These are phyloP conservation scores for Dysdera silvatica DNA, from an alignment of 1,140 invertebrate species.

Conservation along the genomic window DNA sequence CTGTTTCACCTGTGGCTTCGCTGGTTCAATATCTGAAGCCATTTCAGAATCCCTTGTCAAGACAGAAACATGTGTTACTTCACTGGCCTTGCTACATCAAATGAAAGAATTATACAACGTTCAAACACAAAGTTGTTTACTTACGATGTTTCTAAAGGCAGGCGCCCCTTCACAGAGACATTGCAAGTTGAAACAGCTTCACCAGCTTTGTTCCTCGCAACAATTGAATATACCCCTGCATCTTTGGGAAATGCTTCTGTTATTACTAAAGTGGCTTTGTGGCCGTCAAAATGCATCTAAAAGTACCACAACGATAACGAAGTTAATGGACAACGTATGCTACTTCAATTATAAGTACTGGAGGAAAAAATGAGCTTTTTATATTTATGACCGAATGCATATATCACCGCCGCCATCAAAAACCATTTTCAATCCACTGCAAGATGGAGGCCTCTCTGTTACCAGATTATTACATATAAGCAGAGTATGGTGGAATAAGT, in stretches of 20 bases:
- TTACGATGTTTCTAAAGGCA: constrained; percentile 59
- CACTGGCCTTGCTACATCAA: not conserved
- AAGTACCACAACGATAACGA: no score
- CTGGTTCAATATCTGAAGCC: constrained; percentile 59
- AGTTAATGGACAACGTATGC: no score
- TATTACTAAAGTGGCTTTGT: constrained; percentile 87
- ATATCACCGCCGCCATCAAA: no score
- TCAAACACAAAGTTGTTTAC: not conserved
- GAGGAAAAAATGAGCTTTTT: no score
- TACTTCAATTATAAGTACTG: no score
- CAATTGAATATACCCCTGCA: constrained; percentile 67
- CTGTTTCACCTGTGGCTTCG: constrained; percentile 62
- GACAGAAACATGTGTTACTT: not conserved
- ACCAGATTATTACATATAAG: no score
- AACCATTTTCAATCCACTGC: no score
- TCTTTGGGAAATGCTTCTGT: constrained; percentile 74
- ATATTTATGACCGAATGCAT: no score
- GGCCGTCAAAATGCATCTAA: constrained; percentile 71
- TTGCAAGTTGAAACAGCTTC: constrained; percentile 84
- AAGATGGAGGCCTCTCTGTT: no score
- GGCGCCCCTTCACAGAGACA: constrained; percentile 67
- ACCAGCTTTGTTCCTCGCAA: constrained; percentile 82
- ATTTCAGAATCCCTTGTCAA: constrained; percentile 54
- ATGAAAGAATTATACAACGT: not conserved
- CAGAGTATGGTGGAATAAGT: no score